Percentiles rank a stretch among this genome's conserved stretches.
Conservation (phyloP, 2,888 invertebrate genomes). For the Osedax frankpressi region DNA sequence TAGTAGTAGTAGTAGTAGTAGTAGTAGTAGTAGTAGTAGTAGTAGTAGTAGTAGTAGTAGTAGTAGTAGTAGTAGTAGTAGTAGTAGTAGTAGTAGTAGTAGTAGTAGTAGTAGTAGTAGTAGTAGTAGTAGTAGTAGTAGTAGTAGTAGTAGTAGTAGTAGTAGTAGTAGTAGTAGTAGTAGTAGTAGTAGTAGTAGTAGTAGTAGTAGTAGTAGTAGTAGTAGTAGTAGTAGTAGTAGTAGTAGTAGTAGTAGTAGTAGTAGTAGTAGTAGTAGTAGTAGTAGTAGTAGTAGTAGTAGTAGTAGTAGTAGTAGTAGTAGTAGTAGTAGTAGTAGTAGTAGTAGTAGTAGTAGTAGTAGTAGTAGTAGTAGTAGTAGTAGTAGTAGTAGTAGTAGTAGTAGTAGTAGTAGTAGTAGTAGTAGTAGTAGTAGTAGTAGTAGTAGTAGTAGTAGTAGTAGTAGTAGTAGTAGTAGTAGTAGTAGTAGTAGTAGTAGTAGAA, state of each 20-base stretch:
- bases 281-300: slow-evolving; percentile 10
- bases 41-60: slow-evolving; percentile 8
- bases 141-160: slow-evolving; percentile 9
- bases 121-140: slow-evolving; percentile 11
- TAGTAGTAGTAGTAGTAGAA: slow-evolving; percentile 9
- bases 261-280: slow-evolving; percentile 11
- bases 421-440: slow-evolving; percentile 12
- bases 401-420: slow-evolving; percentile 4
- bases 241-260: slow-evolving; percentile 1
- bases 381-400: slow-evolving; percentile 11
- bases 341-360: slow-evolving; percentile 8
- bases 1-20: slow-evolving; percentile 12
- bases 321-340: slow-evolving; percentile 12
- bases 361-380: slow-evolving; percentile 9
- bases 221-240: slow-evolving; percentile 11
- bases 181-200: slow-evolving; percentile 3
- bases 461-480: slow-evolving; percentile 12
- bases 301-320: slow-evolving; percentile 12
- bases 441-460: slow-evolving; percentile 10
- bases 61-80: slow-evolving; percentile 10
- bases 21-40: slow-evolving; percentile 1
- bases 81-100: slow-evolving; percentile 11
- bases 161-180: slow-evolving; percentile 12
- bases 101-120: slow-evolving; percentile 10
- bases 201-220: slow-evolving; percentile 8